These are phyloP conservation scores for Gallinago nigripennis DNA, from an alignment of 2,797 vertebrate species.

Conservation along the genomic window DNA sequence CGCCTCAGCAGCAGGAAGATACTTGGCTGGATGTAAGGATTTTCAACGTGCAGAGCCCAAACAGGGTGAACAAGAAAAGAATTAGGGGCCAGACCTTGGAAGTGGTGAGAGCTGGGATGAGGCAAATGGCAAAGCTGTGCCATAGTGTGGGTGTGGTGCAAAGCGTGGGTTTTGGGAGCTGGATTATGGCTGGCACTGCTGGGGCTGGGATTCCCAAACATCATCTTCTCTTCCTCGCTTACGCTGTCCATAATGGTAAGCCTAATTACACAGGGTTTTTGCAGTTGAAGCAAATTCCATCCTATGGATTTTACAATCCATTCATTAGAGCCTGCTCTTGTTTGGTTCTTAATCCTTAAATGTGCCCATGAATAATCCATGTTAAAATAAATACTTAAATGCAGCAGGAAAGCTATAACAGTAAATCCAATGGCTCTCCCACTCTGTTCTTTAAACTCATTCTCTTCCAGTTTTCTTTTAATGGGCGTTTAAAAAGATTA, in stretches of 20 bases:
- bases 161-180: not conserved
- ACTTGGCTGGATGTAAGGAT: not conserved
- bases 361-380: not conserved
- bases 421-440: not conserved
- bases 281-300: not conserved
- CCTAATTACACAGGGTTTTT: not conserved
- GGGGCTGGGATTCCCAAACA: not conserved
- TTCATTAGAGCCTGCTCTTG: not conserved
- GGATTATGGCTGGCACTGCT: not conserved
- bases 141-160: not conserved
- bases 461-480: not conserved
- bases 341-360: conserved; percentile 24
- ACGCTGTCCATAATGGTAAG: not conserved
- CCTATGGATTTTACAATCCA: not conserved
- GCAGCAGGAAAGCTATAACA: not conserved
- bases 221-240: not conserved
- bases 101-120: not conserved
- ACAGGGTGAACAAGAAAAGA: not conserved
- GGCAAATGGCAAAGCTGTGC: not conserved
- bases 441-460: not conserved
- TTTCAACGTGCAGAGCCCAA: not conserved
- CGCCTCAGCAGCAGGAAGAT: not conserved
- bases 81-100: not conserved
- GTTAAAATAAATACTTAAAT: conserved; percentile 19
- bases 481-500: not conserved